A percentile compares a stretch with the other conserved stretches of the same genome.
These are phyloP conservation scores for Drosophila tripunctata DNA, from an alignment of 2,888 invertebrate genomes.

Conservation along the genomic window DNA sequence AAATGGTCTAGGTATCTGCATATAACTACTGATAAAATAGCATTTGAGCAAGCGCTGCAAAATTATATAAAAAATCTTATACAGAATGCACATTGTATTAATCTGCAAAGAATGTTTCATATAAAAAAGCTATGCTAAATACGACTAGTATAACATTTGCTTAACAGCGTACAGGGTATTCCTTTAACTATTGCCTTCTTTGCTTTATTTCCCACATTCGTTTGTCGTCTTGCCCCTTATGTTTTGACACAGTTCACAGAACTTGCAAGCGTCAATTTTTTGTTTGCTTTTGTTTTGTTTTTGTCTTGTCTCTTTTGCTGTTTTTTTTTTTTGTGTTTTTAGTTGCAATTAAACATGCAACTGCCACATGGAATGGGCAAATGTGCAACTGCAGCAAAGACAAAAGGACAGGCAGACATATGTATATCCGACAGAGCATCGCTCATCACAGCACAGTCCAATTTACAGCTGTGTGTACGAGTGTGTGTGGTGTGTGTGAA, in stretches of 20 bases:
- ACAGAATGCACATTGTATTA: no score
- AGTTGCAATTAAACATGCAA: constrained; percentile 78
- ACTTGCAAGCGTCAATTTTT: constrained; percentile 60
- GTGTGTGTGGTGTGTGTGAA: constrained; percentile 6
- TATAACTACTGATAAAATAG: no score
- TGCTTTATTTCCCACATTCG: background rate
- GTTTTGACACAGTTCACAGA: constrained; percentile 73
- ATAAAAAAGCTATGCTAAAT: no score
- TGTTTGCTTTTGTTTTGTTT: constrained; percentile 34
- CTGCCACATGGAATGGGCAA: constrained; percentile 53
- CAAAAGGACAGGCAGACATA: constrained; percentile 21
- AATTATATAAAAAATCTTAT: no score
- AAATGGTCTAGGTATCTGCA: no score
- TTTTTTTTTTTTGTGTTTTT: no score
- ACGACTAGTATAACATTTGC: no score
- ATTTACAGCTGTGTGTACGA: constrained; percentile 43
- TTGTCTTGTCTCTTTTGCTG: constrained; percentile 30
- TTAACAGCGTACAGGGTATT: background rate
- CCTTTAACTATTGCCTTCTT: background rate
- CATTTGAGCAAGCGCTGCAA: no score
- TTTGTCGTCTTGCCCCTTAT: constrained; percentile 35
- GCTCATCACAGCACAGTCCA: constrained; percentile 69
- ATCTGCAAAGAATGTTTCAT: no score
- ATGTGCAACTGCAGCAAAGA: constrained; percentile 39
- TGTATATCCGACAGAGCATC: constrained; percentile 55